These are phyloP conservation scores for Sebastes diaconus DNA, from an alignment of 2,797 vertebrate genomes.

Conservation along the genomic window DNA sequence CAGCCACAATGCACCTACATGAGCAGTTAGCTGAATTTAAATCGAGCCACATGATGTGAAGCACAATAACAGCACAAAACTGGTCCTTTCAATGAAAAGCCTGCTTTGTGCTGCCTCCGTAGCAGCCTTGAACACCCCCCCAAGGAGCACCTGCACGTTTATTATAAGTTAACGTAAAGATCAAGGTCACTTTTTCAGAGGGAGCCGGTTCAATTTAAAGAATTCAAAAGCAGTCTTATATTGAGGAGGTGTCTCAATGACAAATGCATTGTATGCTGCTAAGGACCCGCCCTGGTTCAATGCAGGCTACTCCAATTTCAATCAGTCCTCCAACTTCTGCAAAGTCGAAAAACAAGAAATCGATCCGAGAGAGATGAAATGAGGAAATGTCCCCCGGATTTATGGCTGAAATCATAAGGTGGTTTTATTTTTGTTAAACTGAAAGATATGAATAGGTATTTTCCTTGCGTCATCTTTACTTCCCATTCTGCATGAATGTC, in stretches of 20 bases:
- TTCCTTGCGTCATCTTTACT: slow-evolving; percentile 45
- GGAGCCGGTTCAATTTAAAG: slow-evolving; percentile 11
- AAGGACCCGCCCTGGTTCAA: slow-evolving; percentile 36
- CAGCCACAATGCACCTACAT: not conserved
- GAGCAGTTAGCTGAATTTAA: slow-evolving; percentile 11
- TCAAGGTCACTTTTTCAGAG: slow-evolving; percentile 40
- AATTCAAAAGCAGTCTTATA: slow-evolving; percentile 13
- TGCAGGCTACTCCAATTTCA: slow-evolving; percentile 50
- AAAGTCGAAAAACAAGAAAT: slow-evolving; percentile 56
- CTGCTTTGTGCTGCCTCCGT: slow-evolving; percentile 19
- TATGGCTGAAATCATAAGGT: slow-evolving; percentile 16
- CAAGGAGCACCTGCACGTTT: slow-evolving; percentile 16
- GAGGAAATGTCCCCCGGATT: slow-evolving; percentile 48
- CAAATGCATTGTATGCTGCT: slow-evolving; percentile 31
- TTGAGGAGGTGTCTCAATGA: slow-evolving; percentile 40
- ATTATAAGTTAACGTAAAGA: slow-evolving; percentile 33
- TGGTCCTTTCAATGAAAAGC: not conserved
- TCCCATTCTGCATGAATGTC: slow-evolving; percentile 30
- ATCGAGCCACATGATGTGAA: slow-evolving; percentile 5
- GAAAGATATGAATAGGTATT: slow-evolving; percentile 26
- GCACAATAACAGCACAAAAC: not conserved
- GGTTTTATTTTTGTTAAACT: not conserved
- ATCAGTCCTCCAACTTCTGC: slow-evolving; percentile 48
- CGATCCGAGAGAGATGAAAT: slow-evolving; percentile 34
- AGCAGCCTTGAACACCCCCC: not conserved